A percentile compares a stretch with the other conserved stretches of the same genome.
phyloP scores from a whole-genome alignment of 2,888 invertebrate genomes.

The Tineola bisselliella region DNA sequence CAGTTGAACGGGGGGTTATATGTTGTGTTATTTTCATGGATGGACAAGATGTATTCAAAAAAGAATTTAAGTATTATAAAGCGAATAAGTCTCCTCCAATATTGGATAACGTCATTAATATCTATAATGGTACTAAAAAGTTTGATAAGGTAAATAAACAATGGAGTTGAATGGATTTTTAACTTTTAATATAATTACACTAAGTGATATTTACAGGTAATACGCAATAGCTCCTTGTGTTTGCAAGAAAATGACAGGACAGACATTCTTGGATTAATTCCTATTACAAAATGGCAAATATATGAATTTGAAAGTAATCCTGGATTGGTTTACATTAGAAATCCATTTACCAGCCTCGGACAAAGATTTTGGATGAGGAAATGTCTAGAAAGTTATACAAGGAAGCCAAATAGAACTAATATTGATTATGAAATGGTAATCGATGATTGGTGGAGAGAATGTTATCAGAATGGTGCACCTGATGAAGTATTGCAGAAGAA shows the following conservation, averaged over 20 bases:
- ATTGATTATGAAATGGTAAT: conserved; percentile 61
- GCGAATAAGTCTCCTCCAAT: conserved; percentile 72
- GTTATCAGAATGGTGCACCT: conserved; percentile 47
- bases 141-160: conserved; percentile 24
- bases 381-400: conserved; percentile 81
- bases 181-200: too few relatives aligned
- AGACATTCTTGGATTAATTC: conserved; percentile 33
- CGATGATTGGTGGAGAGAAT: conserved; percentile 74
- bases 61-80: conserved; percentile 83
- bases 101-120: conserved; percentile 71
- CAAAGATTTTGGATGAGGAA: conserved; percentile 86
- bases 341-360: conserved; percentile 82
- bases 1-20: too few relatives aligned
- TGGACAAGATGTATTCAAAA: conserved; percentile 65
- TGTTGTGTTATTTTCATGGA: neutral
- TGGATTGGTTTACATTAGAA: conserved; percentile 82
- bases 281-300: conserved; percentile 67
- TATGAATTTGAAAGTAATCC: conserved; percentile 70
- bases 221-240: too few relatives aligned
- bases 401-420: conserved; percentile 76
- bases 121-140: conserved; percentile 27
- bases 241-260: conserved; percentile 22
- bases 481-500: conserved; percentile 46
- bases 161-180: neutral
- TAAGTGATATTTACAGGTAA: too few relatives aligned